Conservation (phyloP, 2,797 vertebrate genomes). For the Sternotherus odoratus region DNA sequence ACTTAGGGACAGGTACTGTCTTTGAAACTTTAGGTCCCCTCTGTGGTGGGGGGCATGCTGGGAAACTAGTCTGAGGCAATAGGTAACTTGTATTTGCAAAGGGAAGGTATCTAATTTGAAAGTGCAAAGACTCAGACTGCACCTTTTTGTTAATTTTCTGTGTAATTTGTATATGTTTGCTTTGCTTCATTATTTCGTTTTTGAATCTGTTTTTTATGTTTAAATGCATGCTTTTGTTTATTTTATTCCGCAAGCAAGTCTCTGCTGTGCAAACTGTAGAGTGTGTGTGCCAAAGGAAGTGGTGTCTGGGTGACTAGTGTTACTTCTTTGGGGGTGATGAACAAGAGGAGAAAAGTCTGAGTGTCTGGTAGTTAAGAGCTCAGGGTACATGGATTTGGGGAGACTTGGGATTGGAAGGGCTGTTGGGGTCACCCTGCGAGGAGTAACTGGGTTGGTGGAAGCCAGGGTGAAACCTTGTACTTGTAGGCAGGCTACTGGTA, state of each 20-base stretch:
- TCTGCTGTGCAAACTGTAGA: not conserved
- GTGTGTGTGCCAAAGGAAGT: not conserved
- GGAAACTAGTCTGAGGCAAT: not conserved
- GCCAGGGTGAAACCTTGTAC: not conserved
- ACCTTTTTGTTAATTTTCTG: not conserved
- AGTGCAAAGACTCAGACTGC: not conserved
- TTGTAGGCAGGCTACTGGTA: not conserved
- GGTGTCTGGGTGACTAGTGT: not conserved
- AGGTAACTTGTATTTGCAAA: not conserved
- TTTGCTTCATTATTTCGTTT: not conserved
- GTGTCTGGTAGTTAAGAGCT: not conserved
- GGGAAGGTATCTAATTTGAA: not conserved
- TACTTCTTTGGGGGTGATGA: not conserved
- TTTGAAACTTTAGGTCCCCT: not conserved
- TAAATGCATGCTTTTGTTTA: not conserved
- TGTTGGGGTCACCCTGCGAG: not conserved
- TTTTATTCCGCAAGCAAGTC: not conserved
- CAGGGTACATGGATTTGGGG: not conserved
- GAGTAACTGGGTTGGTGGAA: not conserved
- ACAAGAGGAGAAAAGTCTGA: not conserved
- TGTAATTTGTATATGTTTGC: not conserved
- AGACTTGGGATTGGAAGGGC: not conserved
- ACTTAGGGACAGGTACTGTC: not conserved
- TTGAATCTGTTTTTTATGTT: not conserved
- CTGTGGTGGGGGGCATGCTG: not conserved